These are phyloP conservation scores for Cyclophora punctaria DNA, from an alignment of 2,888 invertebrate species.

Conservation along the genomic window DNA sequence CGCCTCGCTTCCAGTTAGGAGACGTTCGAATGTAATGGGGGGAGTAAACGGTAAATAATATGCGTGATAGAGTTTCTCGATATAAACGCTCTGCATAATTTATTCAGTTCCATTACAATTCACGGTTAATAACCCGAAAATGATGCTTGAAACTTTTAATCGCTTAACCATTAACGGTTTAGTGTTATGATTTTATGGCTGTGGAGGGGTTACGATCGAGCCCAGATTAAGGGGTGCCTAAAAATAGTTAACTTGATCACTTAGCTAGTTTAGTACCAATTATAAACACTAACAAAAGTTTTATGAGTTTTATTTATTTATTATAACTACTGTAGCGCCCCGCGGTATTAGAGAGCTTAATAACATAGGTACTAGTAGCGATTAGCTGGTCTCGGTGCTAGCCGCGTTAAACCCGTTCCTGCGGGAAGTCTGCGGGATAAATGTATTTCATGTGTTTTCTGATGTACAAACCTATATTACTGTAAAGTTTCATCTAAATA, in stretches of 20 bases:
- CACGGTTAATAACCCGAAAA: constrained; percentile 50
- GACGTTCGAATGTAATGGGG: constrained; percentile 10
- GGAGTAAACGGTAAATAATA: constrained; percentile 15
- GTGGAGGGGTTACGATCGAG: neutral
- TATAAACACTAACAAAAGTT: neutral
- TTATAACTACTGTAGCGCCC: too few species aligned
- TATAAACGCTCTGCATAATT: constrained; percentile 50
- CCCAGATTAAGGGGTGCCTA: neutral
- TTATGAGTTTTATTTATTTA: neutral
- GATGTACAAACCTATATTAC: too few species aligned
- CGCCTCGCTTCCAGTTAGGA: constrained; percentile 5
- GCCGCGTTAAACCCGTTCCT: too few species aligned
- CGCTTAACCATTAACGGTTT: constrained; percentile 39
- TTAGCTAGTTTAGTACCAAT: neutral
- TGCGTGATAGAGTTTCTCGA: constrained; percentile 26
- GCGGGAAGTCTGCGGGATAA: too few species aligned
- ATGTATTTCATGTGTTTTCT: too few species aligned
- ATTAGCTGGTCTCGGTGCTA: too few species aligned
- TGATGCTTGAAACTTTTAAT: constrained; percentile 53
- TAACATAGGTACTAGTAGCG: too few species aligned
- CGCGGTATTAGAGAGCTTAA: too few species aligned
- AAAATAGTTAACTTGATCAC: constrained; percentile 1
- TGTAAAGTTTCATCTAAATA: too few species aligned
- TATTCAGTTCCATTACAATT: constrained; percentile 35
- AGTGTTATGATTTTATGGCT: constrained; percentile 27